Percentiles rank a stretch among this genome's conserved stretches.
Evolutionary conservation across 2,113 vertebrate species (phyloP).

Genomic region (Chamaea fasciata): DNA sequence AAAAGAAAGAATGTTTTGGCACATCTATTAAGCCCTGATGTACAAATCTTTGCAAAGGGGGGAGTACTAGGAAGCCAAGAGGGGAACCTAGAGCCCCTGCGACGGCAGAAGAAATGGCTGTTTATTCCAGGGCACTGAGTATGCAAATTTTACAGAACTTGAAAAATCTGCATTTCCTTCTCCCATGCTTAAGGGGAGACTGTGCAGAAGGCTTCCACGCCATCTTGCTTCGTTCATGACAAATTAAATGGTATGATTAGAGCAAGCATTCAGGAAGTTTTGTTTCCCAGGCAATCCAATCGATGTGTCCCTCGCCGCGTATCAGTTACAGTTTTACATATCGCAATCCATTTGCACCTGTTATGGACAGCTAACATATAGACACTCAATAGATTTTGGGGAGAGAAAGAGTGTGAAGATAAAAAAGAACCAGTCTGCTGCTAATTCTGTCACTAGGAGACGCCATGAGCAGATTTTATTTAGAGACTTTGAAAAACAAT

Average conservation of each 20-base stretch:
- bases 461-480: constrained; percentile 77
- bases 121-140: background rate
- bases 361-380: constrained; percentile 68
- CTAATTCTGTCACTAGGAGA: constrained; percentile 81
- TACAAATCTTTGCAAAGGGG: constrained; percentile 67
- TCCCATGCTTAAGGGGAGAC: background rate
- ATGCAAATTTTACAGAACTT: background rate
- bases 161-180: constrained; percentile 18
- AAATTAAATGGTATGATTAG: constrained; percentile 76
- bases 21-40: constrained; percentile 83
- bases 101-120: background rate
- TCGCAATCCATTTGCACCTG: constrained; percentile 73
- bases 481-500: constrained; percentile 86
- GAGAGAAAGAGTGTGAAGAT: constrained; percentile 68
- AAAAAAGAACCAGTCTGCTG: constrained; percentile 64
- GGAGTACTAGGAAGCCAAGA: background rate
- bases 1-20: constrained; percentile 80
- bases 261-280: constrained; percentile 72
- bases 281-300: constrained; percentile 72
- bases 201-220: constrained; percentile 2
- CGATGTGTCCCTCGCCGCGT: constrained; percentile 69
- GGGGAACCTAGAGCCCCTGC: background rate
- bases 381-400: constrained; percentile 61
- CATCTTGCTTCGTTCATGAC: constrained; percentile 69
- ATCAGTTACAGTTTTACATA: constrained; percentile 78